A percentile compares a stretch with the other conserved stretches of the same genome.
phyloP scores from a whole-genome alignment of 1,140 invertebrate genomes.

The Papilio polytes region DNA sequence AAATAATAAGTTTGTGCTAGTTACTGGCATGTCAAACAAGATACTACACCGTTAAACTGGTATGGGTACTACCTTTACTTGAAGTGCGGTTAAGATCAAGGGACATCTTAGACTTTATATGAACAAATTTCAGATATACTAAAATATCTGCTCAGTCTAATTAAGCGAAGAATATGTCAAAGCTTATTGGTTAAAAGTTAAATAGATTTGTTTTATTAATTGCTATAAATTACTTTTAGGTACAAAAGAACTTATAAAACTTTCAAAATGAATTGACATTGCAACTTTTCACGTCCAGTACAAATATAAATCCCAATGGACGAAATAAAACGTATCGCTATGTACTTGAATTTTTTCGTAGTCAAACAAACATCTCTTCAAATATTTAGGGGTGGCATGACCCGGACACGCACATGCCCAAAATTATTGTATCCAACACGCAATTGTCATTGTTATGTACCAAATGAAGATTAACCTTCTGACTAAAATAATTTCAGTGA shows the following conservation, averaged over 20 bases:
- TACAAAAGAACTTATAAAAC: constrained; percentile 40
- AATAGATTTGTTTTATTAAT: no score
- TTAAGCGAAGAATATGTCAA: no score
- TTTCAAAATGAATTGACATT: not conserved
- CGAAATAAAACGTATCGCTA: constrained; percentile 26
- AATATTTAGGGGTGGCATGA: constrained; percentile 65
- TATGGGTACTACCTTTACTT: no score
- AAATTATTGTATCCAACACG: constrained; percentile 62
- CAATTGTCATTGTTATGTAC: constrained; percentile 51
- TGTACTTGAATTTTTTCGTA: constrained; percentile 45
- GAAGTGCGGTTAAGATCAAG: no score
- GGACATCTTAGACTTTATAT: no score
- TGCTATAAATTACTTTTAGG: no score
- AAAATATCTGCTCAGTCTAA: no score
- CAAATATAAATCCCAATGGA: constrained; percentile 52
- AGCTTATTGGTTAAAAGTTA: no score
- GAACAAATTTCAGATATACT: no score
- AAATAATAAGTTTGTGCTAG: no score
- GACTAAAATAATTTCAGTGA: not conserved
- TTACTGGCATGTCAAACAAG: no score
- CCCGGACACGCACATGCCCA: constrained; percentile 54
- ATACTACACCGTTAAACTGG: no score
- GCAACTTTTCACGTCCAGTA: not conserved
- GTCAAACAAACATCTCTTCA: constrained; percentile 63
- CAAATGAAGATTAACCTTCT: not conserved